A percentile compares a stretch with the other conserved stretches of the same genome.
Conservation (phyloP, 2,797 vertebrate genomes). For the Hoplostethus mediterraneus region DNA sequence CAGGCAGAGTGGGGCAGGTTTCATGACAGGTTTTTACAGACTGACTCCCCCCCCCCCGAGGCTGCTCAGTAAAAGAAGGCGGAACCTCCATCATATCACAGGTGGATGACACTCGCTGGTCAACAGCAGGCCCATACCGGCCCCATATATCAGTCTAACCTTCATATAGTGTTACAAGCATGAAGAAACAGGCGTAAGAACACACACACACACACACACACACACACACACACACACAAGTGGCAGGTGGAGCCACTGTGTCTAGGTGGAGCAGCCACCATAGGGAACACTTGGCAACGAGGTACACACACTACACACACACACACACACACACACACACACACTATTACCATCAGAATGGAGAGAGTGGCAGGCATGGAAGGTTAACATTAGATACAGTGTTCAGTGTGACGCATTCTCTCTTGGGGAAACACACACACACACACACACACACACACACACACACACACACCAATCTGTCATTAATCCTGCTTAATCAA, state of each 20-base stretch:
- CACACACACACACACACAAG: slow-evolving; percentile 60
- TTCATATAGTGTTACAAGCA: too few relatives aligned
- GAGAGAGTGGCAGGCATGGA: slow-evolving; percentile 67
- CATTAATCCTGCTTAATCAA: slow-evolving; percentile 87
- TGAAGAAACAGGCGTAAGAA: too few relatives aligned
- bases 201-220: not conserved
- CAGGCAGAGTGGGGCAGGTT: too few relatives aligned
- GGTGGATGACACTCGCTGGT: too few relatives aligned
- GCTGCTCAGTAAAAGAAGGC: too few relatives aligned
- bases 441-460: slow-evolving; percentile 38
- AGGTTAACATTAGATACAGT: slow-evolving; percentile 78
- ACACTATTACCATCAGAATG: slow-evolving; percentile 79
- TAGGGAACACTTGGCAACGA: too few relatives aligned
- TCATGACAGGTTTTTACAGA: too few relatives aligned
- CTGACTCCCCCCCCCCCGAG: too few relatives aligned
- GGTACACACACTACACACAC: not conserved
- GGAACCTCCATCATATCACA: too few relatives aligned
- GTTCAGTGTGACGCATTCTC: slow-evolving; percentile 72
- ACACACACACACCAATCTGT: slow-evolving; percentile 55
- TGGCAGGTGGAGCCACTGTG: slow-evolving; percentile 59
- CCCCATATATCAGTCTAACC: too few relatives aligned
- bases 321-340: slow-evolving; percentile 44
- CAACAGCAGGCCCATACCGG: too few relatives aligned
- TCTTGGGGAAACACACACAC: slow-evolving; percentile 66
- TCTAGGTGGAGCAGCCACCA: too few relatives aligned